A percentile compares a stretch with the other conserved stretches of the same genome.
Evolutionary conservation across 2,113 vertebrate genomes (phyloP).

Genomic region (Leucosticte australis): DNA sequence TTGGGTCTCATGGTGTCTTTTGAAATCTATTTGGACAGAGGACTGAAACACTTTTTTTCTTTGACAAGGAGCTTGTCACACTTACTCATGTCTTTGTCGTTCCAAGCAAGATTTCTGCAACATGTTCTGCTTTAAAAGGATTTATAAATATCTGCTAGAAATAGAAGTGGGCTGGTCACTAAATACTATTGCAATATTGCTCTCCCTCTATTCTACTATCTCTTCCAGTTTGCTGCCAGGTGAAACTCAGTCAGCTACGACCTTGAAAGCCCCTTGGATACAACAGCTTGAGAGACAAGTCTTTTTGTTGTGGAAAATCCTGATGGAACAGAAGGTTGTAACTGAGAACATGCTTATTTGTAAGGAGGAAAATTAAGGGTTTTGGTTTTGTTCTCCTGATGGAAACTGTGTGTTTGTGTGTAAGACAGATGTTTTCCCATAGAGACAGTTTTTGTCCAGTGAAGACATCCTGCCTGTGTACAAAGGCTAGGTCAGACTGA

Average conservation of each 20-base stretch:
- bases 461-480: neutral
- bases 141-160: slow-evolving; percentile 19
- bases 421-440: neutral
- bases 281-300: neutral
- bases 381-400: neutral
- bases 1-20: neutral
- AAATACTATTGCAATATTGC: neutral
- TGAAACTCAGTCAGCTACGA: neutral
- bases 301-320: neutral
- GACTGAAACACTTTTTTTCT: neutral
- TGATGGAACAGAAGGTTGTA: neutral
- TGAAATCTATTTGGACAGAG: slow-evolving; percentile 22
- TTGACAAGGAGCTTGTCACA: slow-evolving; percentile 5
- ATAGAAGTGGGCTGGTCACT: neutral
- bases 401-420: neutral
- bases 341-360: neutral
- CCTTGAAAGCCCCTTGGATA: neutral
- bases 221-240: neutral
- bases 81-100: neutral
- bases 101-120: slow-evolving; percentile 21
- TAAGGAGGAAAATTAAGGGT: neutral
- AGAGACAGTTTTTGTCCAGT: neutral
- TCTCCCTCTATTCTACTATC: neutral
- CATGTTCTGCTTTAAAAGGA: neutral
- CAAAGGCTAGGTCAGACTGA: neutral